A percentile compares a stretch with the other conserved stretches of the same genome.
phyloP scores from a whole-genome alignment of 2,797 vertebrate species.

The Zenarchopterus dispar region DNA sequence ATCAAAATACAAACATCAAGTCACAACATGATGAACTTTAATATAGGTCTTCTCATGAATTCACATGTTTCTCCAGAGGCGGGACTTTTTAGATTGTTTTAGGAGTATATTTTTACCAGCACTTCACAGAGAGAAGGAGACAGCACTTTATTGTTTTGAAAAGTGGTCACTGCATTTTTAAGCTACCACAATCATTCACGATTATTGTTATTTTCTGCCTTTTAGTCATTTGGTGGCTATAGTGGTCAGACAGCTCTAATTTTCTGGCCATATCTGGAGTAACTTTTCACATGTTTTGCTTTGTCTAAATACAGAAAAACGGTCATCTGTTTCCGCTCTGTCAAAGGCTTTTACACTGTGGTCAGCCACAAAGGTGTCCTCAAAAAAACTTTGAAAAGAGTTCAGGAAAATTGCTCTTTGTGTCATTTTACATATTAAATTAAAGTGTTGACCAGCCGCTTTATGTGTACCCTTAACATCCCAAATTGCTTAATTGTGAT shows the following conservation, averaged over 20 bases:
- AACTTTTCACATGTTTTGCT: constrained; percentile 30
- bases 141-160: constrained; percentile 13
- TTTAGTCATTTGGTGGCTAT: constrained; percentile 37
- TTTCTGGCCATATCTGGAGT: constrained; percentile 21
- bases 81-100: constrained; percentile 6
- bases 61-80: background rate
- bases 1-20: background rate
- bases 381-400: background rate
- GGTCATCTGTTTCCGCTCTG: constrained; percentile 41
- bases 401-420: background rate
- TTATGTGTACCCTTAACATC: background rate
- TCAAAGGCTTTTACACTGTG: constrained; percentile 26
- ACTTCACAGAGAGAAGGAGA: constrained; percentile 6
- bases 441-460: background rate
- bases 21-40: background rate
- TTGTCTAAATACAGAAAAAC: constrained; percentile 51
- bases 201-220: constrained; percentile 50
- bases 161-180: constrained; percentile 6
- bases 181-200: constrained; percentile 45
- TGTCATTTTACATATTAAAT: constrained; percentile 5
- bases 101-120: constrained; percentile 2
- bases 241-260: constrained; percentile 43
- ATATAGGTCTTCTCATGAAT: background rate
- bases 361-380: constrained; percentile 38
- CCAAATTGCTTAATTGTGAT: background rate